Evolutionary conservation across 2,113 vertebrate species (phyloP).

Genomic region (Sinocyclocheilus maitianheensis): DNA sequence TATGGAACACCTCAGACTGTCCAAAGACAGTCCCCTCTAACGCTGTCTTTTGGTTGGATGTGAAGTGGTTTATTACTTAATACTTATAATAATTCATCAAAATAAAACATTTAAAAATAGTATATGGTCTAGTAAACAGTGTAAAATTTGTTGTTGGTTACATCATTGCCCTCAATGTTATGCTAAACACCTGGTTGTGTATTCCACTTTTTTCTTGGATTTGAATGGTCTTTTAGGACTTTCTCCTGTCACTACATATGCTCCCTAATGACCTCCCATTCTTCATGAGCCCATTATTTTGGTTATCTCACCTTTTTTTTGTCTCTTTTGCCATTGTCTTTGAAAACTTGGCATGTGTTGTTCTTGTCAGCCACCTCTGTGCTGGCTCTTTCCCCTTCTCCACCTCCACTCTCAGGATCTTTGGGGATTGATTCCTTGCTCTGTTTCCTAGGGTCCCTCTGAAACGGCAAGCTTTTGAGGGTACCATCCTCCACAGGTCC

Average conservation of each 20-base stretch:
- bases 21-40: not conserved
- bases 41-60: not conserved
- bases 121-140: not conserved
- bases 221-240: not conserved
- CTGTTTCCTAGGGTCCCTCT: slow-evolving; percentile 42
- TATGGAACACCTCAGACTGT: slow-evolving; percentile 17
- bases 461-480: slow-evolving; percentile 11
- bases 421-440: slow-evolving; percentile 29
- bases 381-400: slow-evolving; percentile 2
- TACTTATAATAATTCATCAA: not conserved
- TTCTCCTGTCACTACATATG: not conserved
- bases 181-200: not conserved
- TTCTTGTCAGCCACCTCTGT: slow-evolving; percentile 4
- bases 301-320: slow-evolving; percentile 41
- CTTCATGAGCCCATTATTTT: not conserved
- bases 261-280: not conserved
- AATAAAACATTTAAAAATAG: not conserved
- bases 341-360: slow-evolving; percentile 10
- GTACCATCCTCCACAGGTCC: slow-evolving; percentile 51
- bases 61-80: not conserved
- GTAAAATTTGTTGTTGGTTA: not conserved
- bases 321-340: slow-evolving; percentile 34
- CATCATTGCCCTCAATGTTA: not conserved
- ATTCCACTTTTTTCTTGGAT: not conserved
- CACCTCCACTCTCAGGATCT: slow-evolving; percentile 28